phyloP scores from a whole-genome alignment of 1,140 invertebrate species.

The Reticulitermes speratus region DNA sequence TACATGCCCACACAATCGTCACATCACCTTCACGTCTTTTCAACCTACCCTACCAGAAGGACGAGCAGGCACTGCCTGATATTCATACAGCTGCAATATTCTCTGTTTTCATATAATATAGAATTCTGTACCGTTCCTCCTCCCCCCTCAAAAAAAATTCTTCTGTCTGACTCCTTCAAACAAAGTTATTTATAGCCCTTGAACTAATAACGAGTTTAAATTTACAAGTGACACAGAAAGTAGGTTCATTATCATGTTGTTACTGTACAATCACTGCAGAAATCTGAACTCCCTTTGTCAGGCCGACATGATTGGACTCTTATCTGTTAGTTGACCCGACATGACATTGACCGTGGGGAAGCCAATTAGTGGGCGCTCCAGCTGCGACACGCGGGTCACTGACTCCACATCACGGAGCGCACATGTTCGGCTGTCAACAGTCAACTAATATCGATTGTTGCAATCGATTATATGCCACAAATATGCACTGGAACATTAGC shows the following conservation, averaged over 20 bases:
- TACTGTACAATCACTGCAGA: neutral
- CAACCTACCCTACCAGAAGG: no score
- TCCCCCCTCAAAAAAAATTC: no score
- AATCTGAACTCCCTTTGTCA: neutral
- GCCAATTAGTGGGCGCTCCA: slow-evolving; percentile 12
- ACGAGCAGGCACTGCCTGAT: no score
- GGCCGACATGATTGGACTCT: neutral
- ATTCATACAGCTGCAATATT: no score
- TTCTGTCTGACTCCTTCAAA: no score
- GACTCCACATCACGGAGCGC: neutral
- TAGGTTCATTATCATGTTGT: neutral
- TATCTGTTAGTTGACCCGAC: neutral
- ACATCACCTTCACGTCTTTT: no score
- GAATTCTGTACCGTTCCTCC: no score
- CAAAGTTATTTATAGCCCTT: no score
- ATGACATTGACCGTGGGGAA: slow-evolving; percentile 13
- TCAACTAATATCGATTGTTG: neutral
- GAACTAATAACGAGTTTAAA: neutral
- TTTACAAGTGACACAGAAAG: neutral
- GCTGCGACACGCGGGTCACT: neutral
- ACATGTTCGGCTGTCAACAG: neutral
- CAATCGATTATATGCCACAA: neutral
- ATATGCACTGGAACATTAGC: neutral
- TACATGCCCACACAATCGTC: no score
- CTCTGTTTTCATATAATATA: no score